phyloP scores from a whole-genome alignment of 2,113 vertebrate genomes.

The Rhineura floridana region DNA sequence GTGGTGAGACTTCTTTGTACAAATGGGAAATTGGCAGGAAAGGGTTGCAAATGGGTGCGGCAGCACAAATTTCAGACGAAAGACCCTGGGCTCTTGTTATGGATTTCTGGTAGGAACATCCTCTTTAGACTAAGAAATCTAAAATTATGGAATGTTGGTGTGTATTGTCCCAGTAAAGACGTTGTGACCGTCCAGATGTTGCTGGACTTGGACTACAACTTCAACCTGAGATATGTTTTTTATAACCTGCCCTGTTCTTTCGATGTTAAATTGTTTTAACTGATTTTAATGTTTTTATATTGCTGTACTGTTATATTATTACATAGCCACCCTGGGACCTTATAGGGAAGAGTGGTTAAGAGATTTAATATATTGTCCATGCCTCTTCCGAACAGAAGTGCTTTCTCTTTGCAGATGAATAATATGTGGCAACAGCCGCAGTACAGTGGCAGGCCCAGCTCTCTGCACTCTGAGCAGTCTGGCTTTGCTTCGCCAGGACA shows the following conservation, averaged over 20 bases:
- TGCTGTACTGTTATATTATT: too few relatives aligned
- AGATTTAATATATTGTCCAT: neutral
- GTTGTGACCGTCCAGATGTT: too few relatives aligned
- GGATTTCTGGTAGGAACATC: neutral
- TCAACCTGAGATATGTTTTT: too few relatives aligned
- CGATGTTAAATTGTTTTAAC: too few relatives aligned
- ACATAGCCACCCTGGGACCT: neutral
- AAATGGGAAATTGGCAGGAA: too few relatives aligned
- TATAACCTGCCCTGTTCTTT: too few relatives aligned
- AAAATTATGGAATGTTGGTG: too few relatives aligned
- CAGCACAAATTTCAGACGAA: rapidly evolving
- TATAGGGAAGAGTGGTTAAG: neutral
- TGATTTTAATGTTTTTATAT: too few relatives aligned
- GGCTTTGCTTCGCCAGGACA: constrained; percentile 51
- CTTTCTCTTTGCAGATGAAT: constrained; percentile 77
- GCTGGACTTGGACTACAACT: too few relatives aligned
- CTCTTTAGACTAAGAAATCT: neutral
- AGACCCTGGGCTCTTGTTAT: neutral
- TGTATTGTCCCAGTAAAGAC: too few relatives aligned
- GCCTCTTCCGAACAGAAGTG: neutral
- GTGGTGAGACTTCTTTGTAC: constrained; percentile 74
- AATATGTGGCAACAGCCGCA: constrained; percentile 75
- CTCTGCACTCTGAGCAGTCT: constrained; percentile 62
- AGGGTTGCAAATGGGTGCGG: rapidly evolving
- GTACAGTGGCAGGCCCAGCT: constrained; percentile 64